phyloP scores from a whole-genome alignment of 2,888 invertebrate genomes.

The Muscina levida region DNA sequence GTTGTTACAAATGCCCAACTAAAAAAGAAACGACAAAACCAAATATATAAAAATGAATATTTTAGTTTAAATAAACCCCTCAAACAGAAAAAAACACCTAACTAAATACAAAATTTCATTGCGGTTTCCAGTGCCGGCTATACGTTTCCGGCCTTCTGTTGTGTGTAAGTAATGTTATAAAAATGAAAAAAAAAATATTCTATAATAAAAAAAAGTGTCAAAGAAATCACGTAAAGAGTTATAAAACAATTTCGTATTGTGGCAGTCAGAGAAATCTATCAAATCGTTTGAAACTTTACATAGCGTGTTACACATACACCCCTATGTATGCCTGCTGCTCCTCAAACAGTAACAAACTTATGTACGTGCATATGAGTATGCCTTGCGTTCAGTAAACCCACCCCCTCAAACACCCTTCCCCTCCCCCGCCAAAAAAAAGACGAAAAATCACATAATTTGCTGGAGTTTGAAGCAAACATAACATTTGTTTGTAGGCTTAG shows the following conservation, averaged over 20 bases:
- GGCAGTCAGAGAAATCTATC: no score
- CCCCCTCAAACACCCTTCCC: background rate
- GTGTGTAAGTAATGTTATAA: conserved; percentile 16
- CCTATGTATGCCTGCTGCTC: no score
- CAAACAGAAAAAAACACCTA: background rate
- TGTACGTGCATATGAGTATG: no score
- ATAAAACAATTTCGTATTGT: background rate
- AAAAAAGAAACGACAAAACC: background rate
- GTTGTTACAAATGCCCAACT: background rate
- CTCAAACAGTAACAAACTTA: no score
- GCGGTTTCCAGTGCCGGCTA: conserved; percentile 28
- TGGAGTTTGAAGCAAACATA: conserved; percentile 7
- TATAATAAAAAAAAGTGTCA: background rate
- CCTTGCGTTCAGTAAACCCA: background rate
- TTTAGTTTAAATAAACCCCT: no score
- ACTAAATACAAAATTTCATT: conserved; percentile 13
- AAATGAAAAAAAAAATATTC: no score
- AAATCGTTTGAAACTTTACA: no score
- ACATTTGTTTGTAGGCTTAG: conserved; percentile 1
- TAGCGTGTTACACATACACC: no score
- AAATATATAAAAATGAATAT: background rate
- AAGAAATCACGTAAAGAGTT: background rate
- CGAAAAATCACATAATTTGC: conserved; percentile 5
- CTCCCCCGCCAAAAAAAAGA: background rate
- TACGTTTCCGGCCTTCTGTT: conserved; percentile 8